Evolutionary conservation across 2,113 vertebrate species (phyloP), one percentile per base, ranked within the genome.

Genomic region (Brachypteracias leptosomus): DNA sequence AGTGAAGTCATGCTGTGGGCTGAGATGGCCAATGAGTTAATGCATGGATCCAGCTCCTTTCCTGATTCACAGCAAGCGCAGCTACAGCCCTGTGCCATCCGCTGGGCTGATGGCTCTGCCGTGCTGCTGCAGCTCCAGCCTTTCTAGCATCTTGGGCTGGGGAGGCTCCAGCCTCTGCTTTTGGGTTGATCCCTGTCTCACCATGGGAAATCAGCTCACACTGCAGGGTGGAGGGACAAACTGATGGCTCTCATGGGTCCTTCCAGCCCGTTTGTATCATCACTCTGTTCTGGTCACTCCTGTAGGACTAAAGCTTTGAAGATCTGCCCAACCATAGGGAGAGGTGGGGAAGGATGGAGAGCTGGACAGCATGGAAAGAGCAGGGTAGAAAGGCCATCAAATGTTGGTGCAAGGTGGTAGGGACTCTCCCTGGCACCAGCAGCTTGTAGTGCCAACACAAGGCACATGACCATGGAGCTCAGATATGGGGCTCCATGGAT

Each of bases 1-100:
- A 0, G 92, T 97, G 96, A 97, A 97, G 96, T 97, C 93, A 96
- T 97, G 76, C 83, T 96, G 88, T 88, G 93, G 95, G 93, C 83
- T 95, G 92, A 55, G 68, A 46, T 81, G 86, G 93, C 57, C 95
- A 68, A 35, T 94, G 93, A 96, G 83, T 96, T 95, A 88, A 95
- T 87, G 88, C 90, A 91, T 28, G 67, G 93, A 95, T 89, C 94
- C 89, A 73, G 57, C 82, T 90, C 78, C 58, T 75, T 63, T 66
- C 70, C 83, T 89, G 77, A 87, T 72, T 94, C 93, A 81, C 93
- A 86, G 88, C 79, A 73, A 75, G 74, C 7, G 4, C 25, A 47
- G 81, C 77, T 33, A 31, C 89, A 87, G 84, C 52, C 57, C 31
- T 2, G 10, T 54, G 35, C 83, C 76, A 55, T 81, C 57, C 28